Conservation (phyloP, 2,113 vertebrate species). For the Todiramphus saurophagus region DNA sequence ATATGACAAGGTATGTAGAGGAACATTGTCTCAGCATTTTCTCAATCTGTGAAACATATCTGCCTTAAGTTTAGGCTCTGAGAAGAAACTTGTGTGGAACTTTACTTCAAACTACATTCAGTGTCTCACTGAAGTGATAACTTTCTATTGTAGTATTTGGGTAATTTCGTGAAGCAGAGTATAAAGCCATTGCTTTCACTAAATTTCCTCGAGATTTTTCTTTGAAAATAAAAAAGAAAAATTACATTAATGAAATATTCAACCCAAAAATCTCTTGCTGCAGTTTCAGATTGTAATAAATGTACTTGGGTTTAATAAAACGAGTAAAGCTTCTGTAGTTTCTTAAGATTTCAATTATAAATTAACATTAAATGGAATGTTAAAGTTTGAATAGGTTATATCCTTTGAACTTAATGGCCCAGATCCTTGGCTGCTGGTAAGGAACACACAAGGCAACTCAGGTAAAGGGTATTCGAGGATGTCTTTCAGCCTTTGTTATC, state of each 20-base stretch:
- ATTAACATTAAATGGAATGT: slow-evolving; percentile 23
- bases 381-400: slow-evolving; percentile 11
- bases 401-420: slow-evolving; percentile 25
- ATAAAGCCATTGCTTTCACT: background rate
- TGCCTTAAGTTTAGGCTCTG: background rate
- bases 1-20: background rate
- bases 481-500: background rate
- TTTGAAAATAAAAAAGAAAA: slow-evolving; percentile 10
- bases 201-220: background rate
- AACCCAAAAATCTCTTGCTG: background rate
- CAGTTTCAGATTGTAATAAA: slow-evolving; percentile 4
- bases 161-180: background rate
- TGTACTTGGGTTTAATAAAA: background rate
- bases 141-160: background rate
- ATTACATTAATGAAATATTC: background rate
- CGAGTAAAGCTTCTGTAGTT: slow-evolving; percentile 33
- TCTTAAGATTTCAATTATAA: slow-evolving; percentile 4
- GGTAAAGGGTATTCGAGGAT: background rate
- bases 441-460: background rate
- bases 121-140: rapidly evolving
- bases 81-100: background rate
- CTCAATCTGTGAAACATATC: background rate
- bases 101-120: background rate
- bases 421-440: background rate
- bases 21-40: background rate